These are phyloP conservation scores for Illadopsis cleaveri DNA, from an alignment of 2,113 vertebrate species.

Conservation along the genomic window DNA sequence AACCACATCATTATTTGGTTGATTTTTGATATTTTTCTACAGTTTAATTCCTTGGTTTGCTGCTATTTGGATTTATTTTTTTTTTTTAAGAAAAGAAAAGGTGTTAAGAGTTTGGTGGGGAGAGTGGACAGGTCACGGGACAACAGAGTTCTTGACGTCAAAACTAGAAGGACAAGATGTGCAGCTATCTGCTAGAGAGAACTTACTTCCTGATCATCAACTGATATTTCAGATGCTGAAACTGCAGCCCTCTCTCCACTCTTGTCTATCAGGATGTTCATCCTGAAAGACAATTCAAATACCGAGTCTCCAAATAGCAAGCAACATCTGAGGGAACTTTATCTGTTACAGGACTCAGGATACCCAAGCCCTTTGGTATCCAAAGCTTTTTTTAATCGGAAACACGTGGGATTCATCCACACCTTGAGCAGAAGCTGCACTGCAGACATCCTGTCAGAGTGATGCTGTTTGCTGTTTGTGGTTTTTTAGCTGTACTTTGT, in stretches of 20 bases:
- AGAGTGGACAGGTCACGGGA: not conserved
- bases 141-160: not conserved
- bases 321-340: not conserved
- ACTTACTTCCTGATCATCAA: not conserved
- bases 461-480: not conserved
- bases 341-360: not conserved
- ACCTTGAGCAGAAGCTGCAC: not conserved
- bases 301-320: not conserved
- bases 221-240: not conserved
- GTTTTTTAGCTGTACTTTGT: not conserved
- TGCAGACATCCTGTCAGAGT: not conserved
- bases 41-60: not conserved
- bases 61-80: not conserved
- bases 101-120: not conserved
- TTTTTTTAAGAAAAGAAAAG: not conserved
- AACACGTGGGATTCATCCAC: accelerated
- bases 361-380: accelerated
- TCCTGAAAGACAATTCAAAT: not conserved
- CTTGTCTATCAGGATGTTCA: not conserved
- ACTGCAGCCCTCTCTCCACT: not conserved
- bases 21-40: not conserved
- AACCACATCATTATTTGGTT: not conserved
- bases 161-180: not conserved
- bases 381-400: not conserved
- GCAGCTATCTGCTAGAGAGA: not conserved